Evolutionary conservation across 2,888 invertebrate genomes (phyloP), one percentile per base, ranked within the genome.

Genomic region (Branchellion lobata): DNA sequence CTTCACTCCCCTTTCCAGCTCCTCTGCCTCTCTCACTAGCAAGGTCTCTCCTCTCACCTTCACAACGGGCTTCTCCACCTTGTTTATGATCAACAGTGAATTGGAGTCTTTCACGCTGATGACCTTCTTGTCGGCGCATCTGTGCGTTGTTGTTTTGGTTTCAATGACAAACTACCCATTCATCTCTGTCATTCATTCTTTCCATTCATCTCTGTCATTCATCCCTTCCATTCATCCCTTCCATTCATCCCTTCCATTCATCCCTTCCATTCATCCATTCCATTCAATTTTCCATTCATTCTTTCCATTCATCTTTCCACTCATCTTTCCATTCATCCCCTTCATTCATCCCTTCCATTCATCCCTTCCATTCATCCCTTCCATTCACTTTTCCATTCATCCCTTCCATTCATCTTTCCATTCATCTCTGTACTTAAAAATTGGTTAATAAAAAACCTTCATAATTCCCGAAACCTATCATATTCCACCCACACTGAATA

Each of bases 1-100:
- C 36, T 92, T 90, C 27, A 96, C 93, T 0, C 97, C 97, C 81
- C 92, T 90, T 81, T 93, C 90, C 89, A 95, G 93, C 87, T 93
- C 93, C 81, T 93, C 91, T 88, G 94, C 94, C 88, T 94, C 93
- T 34, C 93, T 89, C n/a, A 93, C 92, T 82, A 93, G 90, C 88
- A 93, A 93, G 57, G 91, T 91, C 40, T 92, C 91, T 80, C 95
- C 95, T 31, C 85, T 92, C 81, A 95, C 91, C 79, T 92, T 91
- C 85, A 94, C 93, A 84, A 92, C 92, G 61, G 95, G 94, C 79
- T 93, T 92, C 86, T 93, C 93, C 5, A 93, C 93, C 84, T 93
- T 92, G 83, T 94, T 90, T 40, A 95, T 95, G 90, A 94, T 93
- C 77, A 95, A 91, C 89, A 93, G 31, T 0, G 80, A 76, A 57